Evolutionary conservation across 2,113 vertebrate species (phyloP), one percentile per base, ranked within the genome.

Genomic region (Meleagris gallopavo): DNA sequence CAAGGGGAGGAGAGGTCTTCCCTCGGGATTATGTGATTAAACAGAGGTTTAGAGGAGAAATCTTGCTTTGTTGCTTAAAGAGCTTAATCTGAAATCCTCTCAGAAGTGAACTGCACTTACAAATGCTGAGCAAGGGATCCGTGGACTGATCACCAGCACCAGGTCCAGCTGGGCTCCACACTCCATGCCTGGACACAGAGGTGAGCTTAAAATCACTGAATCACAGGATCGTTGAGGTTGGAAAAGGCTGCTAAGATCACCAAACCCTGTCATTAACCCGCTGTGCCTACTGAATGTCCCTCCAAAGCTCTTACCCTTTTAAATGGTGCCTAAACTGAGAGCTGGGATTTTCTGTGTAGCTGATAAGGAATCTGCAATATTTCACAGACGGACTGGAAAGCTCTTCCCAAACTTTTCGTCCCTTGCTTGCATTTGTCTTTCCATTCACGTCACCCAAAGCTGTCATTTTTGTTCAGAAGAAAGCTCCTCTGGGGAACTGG

Each of bases 51-150:
- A 77, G 78, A 89, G 61, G 64, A 87, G 89, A 85, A 65, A 77
- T 91, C 45, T 96, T 88, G 46, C 90, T 96, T 94, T 95, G 86
- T 90, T 91, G 38, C 88, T 94, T 89, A 81, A 94, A 94, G 89
- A 89, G 78, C 67, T 95, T 93, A 91, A 58, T 88, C 25, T 70
- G 11, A 91, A 97, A 95, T 96, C 89, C 81, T 74, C 95, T 83
- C 54, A 24, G 43, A 14, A 87, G 43, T 9, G 83, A 94, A 29
- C 24, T 17, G 19, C 15, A 10, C 60, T 92, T 83, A 71, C 27
- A 54, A 87, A 32, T 0, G 32, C 94, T 91, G 93, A 95, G 69
- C 45, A 60, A 91, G 72, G 72, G 45, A 86, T 41, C 27, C 1
- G 1, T 25, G 40, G 70, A 67, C 78, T 76, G 74, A 46, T 83